phyloP scores from a whole-genome alignment of 2,113 vertebrate species.

The Rhagologus leucostigma region DNA sequence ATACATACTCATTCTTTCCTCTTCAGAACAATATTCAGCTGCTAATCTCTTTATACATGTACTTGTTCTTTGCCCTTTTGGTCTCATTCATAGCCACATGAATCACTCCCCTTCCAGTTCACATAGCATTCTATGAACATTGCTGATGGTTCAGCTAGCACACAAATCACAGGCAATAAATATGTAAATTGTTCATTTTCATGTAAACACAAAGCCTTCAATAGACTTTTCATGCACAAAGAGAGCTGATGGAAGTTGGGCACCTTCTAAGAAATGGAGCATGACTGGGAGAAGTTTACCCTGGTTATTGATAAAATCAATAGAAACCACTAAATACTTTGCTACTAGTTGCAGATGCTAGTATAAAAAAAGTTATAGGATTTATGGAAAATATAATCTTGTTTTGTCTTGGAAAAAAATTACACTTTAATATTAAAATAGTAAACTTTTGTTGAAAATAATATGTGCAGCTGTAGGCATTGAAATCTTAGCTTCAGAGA shows the following conservation, averaged over 20 bases:
- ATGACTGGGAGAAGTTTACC: background rate
- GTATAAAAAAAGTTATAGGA: background rate
- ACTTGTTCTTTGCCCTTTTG: conserved; percentile 60
- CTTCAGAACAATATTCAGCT: conserved; percentile 16
- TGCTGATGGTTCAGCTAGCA: conserved; percentile 58
- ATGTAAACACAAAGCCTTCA: background rate
- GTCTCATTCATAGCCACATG: conserved; percentile 36
- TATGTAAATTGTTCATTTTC: conserved; percentile 65
- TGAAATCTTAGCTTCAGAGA: background rate
- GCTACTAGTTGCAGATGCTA: background rate
- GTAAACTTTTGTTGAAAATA: background rate
- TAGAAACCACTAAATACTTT: background rate
- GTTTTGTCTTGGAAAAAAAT: background rate
- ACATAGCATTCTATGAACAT: conserved; percentile 40
- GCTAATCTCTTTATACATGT: conserved; percentile 42
- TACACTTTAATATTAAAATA: background rate
- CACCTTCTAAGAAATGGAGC: background rate
- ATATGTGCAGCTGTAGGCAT: background rate
- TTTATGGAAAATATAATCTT: background rate
- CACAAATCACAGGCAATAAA: conserved; percentile 63
- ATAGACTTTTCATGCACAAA: background rate
- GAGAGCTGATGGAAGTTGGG: background rate
- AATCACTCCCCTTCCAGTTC: conserved; percentile 49
- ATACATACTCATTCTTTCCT: background rate
- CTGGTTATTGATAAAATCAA: background rate